A percentile compares a stretch with the other conserved stretches of the same genome.
Conservation (phyloP, 2,888 invertebrate genomes). For the Lycocerus yunnanus region DNA sequence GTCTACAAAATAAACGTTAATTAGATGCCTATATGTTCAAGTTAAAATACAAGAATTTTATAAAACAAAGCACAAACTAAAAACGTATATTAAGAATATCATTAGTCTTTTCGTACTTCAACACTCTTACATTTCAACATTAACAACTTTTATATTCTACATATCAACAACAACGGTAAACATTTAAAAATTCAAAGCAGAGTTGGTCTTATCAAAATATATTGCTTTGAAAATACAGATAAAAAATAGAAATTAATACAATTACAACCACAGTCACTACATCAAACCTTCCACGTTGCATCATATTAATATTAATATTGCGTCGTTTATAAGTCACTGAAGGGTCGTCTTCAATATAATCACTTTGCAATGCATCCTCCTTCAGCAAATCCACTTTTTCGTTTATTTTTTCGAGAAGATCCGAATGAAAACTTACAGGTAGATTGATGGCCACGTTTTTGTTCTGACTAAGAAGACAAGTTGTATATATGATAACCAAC, state of each 20-base stretch:
- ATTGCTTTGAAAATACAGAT: constrained; percentile 33
- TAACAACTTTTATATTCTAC: constrained; percentile 1
- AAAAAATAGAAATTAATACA: constrained; percentile 43
- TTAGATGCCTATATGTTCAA: neutral
- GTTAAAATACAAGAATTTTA: neutral
- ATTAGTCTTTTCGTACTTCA: neutral
- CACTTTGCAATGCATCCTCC: neutral
- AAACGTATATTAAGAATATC: neutral
- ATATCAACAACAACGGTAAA: neutral
- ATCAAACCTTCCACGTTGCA: constrained; percentile 30
- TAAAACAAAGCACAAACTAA: neutral
- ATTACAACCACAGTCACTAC: constrained; percentile 41
- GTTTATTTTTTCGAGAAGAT: neutral
- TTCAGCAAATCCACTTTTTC: neutral
- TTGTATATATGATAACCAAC: constrained; percentile 36
- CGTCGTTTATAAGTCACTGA: neutral
- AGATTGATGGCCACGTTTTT: constrained; percentile 1
- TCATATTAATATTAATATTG: neutral
- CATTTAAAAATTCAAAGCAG: neutral
- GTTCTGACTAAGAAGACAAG: constrained; percentile 38
- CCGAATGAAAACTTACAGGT: neutral
- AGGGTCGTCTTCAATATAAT: neutral
- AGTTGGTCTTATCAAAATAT: constrained; percentile 36
- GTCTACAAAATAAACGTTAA: neutral
- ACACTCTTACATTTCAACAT: neutral